Evolutionary conservation across 1,140 invertebrate species (phyloP).

Genomic region (Lepidotrigona ventralis): DNA sequence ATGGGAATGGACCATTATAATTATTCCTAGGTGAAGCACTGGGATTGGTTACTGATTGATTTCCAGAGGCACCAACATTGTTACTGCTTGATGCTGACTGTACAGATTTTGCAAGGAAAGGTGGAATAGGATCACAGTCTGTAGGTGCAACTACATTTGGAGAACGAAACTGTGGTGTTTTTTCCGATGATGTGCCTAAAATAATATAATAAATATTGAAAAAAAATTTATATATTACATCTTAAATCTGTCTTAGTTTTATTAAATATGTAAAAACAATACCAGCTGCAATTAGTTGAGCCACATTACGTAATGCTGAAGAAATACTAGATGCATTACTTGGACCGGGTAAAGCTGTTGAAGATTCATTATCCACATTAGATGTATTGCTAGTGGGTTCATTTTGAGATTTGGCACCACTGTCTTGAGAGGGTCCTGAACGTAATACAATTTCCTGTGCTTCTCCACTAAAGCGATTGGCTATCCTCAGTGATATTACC

Average conservation of each 20-base stretch:
- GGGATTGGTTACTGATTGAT: constrained; percentile 65
- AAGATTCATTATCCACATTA: constrained; percentile 66
- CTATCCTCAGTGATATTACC: constrained; percentile 93
- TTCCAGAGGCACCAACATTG: constrained; percentile 62
- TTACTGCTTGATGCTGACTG: constrained; percentile 68
- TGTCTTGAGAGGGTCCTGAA: constrained; percentile 80
- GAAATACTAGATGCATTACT: constrained; percentile 76
- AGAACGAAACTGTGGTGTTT: constrained; percentile 85
- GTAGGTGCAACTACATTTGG: constrained; percentile 91
- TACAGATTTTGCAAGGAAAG: constrained; percentile 76
- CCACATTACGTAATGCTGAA: constrained; percentile 75
- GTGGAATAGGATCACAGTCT: constrained; percentile 83
- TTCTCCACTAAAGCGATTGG: constrained; percentile 85
- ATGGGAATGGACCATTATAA: constrained; percentile 87
- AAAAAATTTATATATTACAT: neutral
- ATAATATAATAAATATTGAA: constrained; percentile 32
- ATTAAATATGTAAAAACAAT: constrained; percentile 35
- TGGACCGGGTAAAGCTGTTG: constrained; percentile 75
- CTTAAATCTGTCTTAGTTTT: neutral
- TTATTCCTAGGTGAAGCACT: constrained; percentile 77
- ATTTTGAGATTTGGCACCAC: constrained; percentile 73
- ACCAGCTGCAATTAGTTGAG: constrained; percentile 78
- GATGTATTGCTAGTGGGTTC: constrained; percentile 68
- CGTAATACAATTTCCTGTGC: constrained; percentile 88
- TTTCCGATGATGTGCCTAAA: constrained; percentile 75